Percentiles rank a stretch among this genome's conserved stretches.
Evolutionary conservation across 2,113 vertebrate species (phyloP).

Genomic region (Eurystomus gularis): DNA sequence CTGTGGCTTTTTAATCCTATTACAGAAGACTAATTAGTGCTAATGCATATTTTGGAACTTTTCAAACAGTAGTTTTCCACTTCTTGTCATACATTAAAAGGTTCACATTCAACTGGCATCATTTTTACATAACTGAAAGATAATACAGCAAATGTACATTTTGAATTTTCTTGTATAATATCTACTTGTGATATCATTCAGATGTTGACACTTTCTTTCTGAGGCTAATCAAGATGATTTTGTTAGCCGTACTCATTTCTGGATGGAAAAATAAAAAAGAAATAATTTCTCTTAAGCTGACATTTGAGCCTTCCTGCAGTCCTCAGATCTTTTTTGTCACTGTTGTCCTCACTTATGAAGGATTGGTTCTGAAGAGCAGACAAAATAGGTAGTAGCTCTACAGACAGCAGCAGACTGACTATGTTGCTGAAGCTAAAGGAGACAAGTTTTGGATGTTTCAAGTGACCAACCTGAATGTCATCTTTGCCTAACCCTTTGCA

Average conservation of each 20-base stretch:
- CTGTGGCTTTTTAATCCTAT: not conserved
- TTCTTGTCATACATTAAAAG: not conserved
- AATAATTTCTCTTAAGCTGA: not conserved
- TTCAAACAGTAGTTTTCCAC: not conserved
- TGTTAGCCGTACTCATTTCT: not conserved
- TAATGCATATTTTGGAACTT: conserved; percentile 1
- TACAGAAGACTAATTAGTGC: conserved; percentile 16
- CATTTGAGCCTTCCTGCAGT: not conserved
- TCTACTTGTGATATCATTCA: not conserved
- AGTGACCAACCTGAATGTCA: fast-evolving
- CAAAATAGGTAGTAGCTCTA: not conserved
- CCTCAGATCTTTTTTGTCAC: not conserved
- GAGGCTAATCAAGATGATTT: not conserved
- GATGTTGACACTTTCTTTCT: not conserved
- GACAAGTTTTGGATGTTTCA: not conserved
- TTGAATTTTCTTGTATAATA: not conserved
- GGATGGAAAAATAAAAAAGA: not conserved
- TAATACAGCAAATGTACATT: not conserved
- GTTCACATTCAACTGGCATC: not conserved
- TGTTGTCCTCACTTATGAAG: not conserved
- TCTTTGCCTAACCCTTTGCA: not conserved
- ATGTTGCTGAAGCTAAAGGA: not conserved
- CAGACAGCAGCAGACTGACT: not conserved
- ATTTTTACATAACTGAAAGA: not conserved
- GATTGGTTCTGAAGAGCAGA: not conserved